A percentile compares a stretch with the other conserved stretches of the same genome.
Conservation (phyloP, 2,888 invertebrate genomes). For the Leucophora obtusa region DNA sequence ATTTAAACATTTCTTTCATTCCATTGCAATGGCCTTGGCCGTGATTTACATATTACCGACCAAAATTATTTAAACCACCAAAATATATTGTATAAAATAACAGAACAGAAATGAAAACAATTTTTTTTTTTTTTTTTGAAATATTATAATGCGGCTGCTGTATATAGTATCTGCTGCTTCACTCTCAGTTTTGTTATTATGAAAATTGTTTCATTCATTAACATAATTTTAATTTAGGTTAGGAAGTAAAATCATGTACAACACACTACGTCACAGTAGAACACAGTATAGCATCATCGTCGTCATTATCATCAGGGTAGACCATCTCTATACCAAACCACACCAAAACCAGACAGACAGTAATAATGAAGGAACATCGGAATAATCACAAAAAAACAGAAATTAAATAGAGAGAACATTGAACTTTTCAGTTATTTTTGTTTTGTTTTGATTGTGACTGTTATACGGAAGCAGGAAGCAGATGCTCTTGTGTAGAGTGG, state of each 20-base stretch:
- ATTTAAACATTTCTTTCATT: background rate
- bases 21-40: conserved; percentile 58
- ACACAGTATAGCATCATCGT: conserved; percentile 24
- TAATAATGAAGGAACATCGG: conserved; percentile 27
- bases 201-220: conserved; percentile 69
- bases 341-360: conserved; percentile 31
- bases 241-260: conserved; percentile 68
- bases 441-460: conserved; percentile 1
- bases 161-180: background rate
- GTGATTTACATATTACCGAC: conserved; percentile 58
- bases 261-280: conserved; percentile 24
- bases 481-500: conserved; percentile 32
- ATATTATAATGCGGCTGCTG: background rate
- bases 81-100: conserved; percentile 49
- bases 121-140: background rate
- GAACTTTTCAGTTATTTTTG: conserved; percentile 47
- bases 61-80: conserved; percentile 57
- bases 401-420: conserved; percentile 57
- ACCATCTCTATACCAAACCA: background rate
- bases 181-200: conserved; percentile 36
- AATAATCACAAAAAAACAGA: conserved; percentile 24
- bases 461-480: conserved; percentile 51
- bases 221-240: conserved; percentile 78
- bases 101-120: conserved; percentile 9
- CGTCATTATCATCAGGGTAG: conserved; percentile 10